Evolutionary conservation across 2,113 vertebrate genomes (phyloP).

Genomic region (Platysternon megacephalum): DNA sequence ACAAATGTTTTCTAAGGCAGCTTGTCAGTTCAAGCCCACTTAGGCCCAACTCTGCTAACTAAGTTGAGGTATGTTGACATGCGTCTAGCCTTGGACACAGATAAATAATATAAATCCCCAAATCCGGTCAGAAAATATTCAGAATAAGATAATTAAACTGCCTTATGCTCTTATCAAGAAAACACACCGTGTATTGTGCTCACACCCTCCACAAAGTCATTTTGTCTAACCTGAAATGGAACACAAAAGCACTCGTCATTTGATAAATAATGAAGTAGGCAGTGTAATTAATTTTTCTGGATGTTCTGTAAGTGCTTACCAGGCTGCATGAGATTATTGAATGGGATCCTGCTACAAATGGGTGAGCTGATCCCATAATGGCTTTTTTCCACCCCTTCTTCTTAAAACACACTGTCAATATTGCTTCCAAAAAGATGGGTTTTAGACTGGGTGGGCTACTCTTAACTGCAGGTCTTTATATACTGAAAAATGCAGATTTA

Average conservation of each 20-base stretch:
- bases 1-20: neutral
- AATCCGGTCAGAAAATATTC: neutral
- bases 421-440: slow-evolving; percentile 36
- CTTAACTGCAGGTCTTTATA: slow-evolving; percentile 12
- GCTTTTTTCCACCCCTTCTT: slow-evolving; percentile 1
- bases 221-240: slow-evolving; percentile 39
- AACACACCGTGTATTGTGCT: neutral
- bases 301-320: slow-evolving; percentile 17
- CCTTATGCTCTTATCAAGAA: slow-evolving; percentile 14
- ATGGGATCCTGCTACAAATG: slow-evolving; percentile 25
- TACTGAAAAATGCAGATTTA: slow-evolving; percentile 14
- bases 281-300: slow-evolving; percentile 44
- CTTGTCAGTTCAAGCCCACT: neutral
- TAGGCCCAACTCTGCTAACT: neutral
- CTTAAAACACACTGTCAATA: slow-evolving; percentile 29
- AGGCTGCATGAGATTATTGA: slow-evolving; percentile 5
- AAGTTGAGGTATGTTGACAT: neutral
- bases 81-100: neutral
- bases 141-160: slow-evolving; percentile 8
- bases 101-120: slow-evolving; percentile 56
- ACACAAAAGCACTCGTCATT: slow-evolving; percentile 4
- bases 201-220: slow-evolving; percentile 41
- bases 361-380: neutral
- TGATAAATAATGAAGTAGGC: slow-evolving; percentile 55
- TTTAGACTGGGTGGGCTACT: slow-evolving; percentile 21